These are phyloP conservation scores for Stegodyphus dumicola DNA, from an alignment of 1,140 invertebrate genomes.

Conservation along the genomic window DNA sequence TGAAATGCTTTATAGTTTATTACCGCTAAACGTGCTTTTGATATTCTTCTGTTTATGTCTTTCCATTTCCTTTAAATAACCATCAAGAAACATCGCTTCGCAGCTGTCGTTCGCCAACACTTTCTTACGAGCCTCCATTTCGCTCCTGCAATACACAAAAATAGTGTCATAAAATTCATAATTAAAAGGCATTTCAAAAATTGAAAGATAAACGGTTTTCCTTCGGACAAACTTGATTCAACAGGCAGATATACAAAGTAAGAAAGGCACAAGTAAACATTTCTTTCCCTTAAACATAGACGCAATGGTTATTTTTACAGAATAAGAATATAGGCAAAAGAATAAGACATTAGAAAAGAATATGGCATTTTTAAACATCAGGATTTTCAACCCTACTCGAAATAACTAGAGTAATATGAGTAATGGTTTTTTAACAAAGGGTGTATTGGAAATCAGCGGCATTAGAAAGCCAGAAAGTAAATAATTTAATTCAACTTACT, in stretches of 20 bases:
- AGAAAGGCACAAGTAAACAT: not conserved
- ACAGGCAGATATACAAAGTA: not conserved
- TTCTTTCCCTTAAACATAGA: not conserved
- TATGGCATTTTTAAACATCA: not conserved
- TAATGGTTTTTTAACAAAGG: not conserved
- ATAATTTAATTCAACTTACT: not conserved
- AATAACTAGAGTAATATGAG: not conserved
- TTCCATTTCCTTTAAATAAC: slow-evolving; percentile 70
- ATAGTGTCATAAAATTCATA: not conserved
- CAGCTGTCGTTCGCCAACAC: slow-evolving; percentile 69
- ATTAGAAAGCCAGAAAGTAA: too few species aligned
- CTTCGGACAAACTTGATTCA: not conserved
- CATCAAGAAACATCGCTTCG: slow-evolving; percentile 47
- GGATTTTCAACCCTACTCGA: not conserved
- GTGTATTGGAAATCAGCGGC: not conserved
- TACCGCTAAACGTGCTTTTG: slow-evolving; percentile 20
- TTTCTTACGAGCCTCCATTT: slow-evolving; percentile 71
- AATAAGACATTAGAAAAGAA: too few species aligned
- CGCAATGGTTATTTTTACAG: too few species aligned
- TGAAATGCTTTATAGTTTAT: too few species aligned
- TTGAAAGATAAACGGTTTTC: not conserved
- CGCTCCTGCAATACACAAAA: slow-evolving; percentile 3
- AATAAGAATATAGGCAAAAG: too few species aligned
- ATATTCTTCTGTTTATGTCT: slow-evolving; percentile 8
- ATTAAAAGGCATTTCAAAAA: not conserved